phyloP scores from a whole-genome alignment of 2,888 invertebrate genomes.

The Theristus sp. region DNA sequence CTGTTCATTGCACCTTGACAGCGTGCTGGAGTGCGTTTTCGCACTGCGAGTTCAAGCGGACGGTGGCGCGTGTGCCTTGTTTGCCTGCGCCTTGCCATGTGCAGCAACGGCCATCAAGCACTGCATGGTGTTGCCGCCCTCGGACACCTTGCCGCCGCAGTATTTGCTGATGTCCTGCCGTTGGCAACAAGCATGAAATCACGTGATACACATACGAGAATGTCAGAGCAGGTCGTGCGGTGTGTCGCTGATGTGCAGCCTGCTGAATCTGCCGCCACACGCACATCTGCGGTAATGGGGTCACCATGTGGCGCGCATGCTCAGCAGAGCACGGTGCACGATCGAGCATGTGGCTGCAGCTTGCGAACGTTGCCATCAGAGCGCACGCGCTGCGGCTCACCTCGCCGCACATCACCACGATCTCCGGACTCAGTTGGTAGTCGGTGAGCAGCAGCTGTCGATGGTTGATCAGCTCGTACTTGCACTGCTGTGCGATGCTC shows the following conservation, averaged over 20 bases:
- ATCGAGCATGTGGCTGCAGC: no score
- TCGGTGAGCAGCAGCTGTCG: slow-evolving; percentile 68
- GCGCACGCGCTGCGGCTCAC: no score
- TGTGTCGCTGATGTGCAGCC: no score
- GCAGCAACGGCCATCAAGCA: slow-evolving; percentile 54
- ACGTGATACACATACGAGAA: no score
- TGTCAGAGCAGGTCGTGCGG: no score
- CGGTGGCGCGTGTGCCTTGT: background rate
- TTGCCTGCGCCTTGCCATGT: slow-evolving; percentile 41
- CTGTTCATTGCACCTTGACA: no score
- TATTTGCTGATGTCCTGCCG: slow-evolving; percentile 51
- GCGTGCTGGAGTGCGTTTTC: background rate
- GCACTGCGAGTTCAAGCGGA: background rate
- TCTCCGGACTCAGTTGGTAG: slow-evolving; percentile 74
- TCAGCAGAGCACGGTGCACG: no score
- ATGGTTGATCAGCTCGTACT: slow-evolving; percentile 71
- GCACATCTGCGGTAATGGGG: no score
- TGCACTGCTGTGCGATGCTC: slow-evolving; percentile 48
- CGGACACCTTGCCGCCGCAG: slow-evolving; percentile 38
- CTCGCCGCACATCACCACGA: slow-evolving; percentile 69
- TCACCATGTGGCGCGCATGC: no score
- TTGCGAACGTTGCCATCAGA: no score
- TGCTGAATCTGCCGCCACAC: no score
- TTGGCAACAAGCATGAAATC: no score
- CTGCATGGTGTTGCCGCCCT: slow-evolving; percentile 74